Conservation (phyloP, 2,888 invertebrate genomes). For the Diogma glabrata region DNA sequence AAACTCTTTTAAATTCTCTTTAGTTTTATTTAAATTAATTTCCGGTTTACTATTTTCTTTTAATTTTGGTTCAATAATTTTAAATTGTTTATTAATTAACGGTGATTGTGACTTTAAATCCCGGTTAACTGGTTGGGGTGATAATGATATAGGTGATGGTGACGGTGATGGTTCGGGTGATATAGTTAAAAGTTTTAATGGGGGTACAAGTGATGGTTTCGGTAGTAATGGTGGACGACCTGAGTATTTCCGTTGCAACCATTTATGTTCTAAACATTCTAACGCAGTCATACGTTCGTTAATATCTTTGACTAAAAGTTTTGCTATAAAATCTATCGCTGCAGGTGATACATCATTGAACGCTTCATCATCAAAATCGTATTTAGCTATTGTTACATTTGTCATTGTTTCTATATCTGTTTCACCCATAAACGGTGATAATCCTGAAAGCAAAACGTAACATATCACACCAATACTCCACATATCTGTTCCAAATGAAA, state of each 20-base stretch:
- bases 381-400: slow-evolving; percentile 95
- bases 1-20: slow-evolving; percentile 73
- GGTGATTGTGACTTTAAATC: too few species aligned
- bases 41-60: slow-evolving; percentile 1
- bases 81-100: neutral
- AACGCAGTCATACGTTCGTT: slow-evolving; percentile 80
- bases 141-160: slow-evolving; percentile 6
- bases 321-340: slow-evolving; percentile 91
- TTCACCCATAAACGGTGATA: slow-evolving; percentile 98
- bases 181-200: slow-evolving; percentile 28
- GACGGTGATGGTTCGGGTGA: slow-evolving; percentile 26
- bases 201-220: slow-evolving; percentile 26
- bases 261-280: slow-evolving; percentile 75
- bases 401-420: slow-evolving; percentile 96
- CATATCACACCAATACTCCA: slow-evolving; percentile 98
- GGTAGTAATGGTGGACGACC: slow-evolving; percentile 28
- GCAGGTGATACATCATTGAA: slow-evolving; percentile 89
- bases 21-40: slow-evolving; percentile 36
- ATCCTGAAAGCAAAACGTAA: slow-evolving; percentile 92
- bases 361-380: slow-evolving; percentile 95
- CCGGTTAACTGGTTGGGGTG: too few species aligned
- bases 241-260: slow-evolving; percentile 55
- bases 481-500: slow-evolving; percentile 94
- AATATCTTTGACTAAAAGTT: slow-evolving; percentile 83
- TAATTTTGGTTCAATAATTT: neutral